Evolutionary conservation across 1,140 invertebrate species (phyloP).

Genomic region (Drosophila melanica): DNA sequence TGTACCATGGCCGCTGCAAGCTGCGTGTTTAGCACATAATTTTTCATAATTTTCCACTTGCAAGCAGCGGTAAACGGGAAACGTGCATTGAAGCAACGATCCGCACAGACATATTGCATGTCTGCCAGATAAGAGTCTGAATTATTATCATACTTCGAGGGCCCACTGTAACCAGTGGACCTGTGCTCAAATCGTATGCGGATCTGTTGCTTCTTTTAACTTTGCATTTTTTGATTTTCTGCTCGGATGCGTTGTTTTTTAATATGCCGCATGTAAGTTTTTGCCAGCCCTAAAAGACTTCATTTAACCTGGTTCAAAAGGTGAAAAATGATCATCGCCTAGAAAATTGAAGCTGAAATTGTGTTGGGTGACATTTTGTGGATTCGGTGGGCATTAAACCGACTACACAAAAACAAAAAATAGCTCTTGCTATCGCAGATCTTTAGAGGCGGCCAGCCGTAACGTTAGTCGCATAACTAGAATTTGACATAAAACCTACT

Average conservation of each 20-base stretch:
- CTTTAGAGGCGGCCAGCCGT: slow-evolving; percentile 69
- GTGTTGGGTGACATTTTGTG: slow-evolving; percentile 33
- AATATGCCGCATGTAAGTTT: slow-evolving; percentile 48
- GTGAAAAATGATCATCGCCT: slow-evolving; percentile 44
- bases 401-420: slow-evolving; percentile 50
- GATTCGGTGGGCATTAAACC: slow-evolving; percentile 38
- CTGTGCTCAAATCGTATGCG: slow-evolving; percentile 20
- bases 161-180: slow-evolving; percentile 14
- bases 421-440: slow-evolving; percentile 67
- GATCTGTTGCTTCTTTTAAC: slow-evolving; percentile 42
- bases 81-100: slow-evolving; percentile 27
- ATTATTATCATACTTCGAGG: slow-evolving; percentile 74
- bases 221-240: slow-evolving; percentile 73
- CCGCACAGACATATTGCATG: slow-evolving; percentile 72
- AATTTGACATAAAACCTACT: slow-evolving; percentile 56
- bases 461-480: slow-evolving; percentile 56
- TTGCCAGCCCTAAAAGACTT: slow-evolving; percentile 13
- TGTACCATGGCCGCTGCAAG: slow-evolving; percentile 54
- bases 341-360: slow-evolving; percentile 29
- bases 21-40: slow-evolving; percentile 75
- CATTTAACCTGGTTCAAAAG: slow-evolving; percentile 12
- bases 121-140: slow-evolving; percentile 73
- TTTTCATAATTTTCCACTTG: slow-evolving; percentile 66
- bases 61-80: slow-evolving; percentile 55
- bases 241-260: slow-evolving; percentile 59